Evolutionary conservation across 1,140 invertebrate genomes (phyloP).

Genomic region (Formica exsecta): DNA sequence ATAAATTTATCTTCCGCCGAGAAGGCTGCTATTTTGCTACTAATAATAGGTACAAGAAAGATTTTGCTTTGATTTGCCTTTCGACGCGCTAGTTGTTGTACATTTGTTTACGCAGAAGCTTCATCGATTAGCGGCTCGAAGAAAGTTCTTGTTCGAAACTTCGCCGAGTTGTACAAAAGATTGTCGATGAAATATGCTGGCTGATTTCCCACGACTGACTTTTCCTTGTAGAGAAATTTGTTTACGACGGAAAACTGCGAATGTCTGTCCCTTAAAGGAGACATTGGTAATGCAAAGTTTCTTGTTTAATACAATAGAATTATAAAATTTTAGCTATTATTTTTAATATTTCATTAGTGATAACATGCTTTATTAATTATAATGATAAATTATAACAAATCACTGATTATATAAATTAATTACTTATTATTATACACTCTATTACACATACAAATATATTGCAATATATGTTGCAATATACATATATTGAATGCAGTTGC

Average conservation of each 20-base stretch:
- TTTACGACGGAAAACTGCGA: constrained; percentile 21
- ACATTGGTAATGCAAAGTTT: constrained; percentile 5
- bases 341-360: neutral
- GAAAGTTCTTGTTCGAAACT: constrained; percentile 44
- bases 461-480: too few species aligned
- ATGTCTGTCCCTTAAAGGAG: neutral
- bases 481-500: too few species aligned
- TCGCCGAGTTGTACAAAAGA: constrained; percentile 36
- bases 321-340: neutral
- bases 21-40: neutral
- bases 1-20: neutral
- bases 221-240: constrained; percentile 27
- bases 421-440: neutral
- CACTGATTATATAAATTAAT: neutral
- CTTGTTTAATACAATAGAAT: constrained; percentile 13
- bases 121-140: constrained; percentile 23
- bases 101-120: constrained; percentile 34
- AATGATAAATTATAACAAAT: neutral
- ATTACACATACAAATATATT: neutral
- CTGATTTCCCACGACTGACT: constrained; percentile 43
- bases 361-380: neutral
- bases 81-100: neutral
- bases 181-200: constrained; percentile 35
- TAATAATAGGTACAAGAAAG: neutral
- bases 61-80: constrained; percentile 11